Base-by-base conservation (phyloP, 2,888 invertebrate species). In the Trissolcus brochymenae region DNA sequence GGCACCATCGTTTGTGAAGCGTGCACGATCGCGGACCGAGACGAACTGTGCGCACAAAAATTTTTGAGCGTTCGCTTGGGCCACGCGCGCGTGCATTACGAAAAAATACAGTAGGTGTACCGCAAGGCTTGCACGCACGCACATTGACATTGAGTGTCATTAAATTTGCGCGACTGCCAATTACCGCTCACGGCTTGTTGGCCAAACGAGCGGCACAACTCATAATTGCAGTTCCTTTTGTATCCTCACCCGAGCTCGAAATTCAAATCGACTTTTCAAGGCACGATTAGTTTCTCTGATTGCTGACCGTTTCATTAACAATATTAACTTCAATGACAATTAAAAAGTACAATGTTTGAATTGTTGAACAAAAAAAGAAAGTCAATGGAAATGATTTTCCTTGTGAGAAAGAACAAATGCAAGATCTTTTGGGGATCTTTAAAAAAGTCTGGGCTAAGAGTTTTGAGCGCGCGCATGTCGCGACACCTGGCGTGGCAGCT, bases 401-500 rank as follows among this genome's bases (percentile, higher is more conserved):
- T 35, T 35, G 7, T 11, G 35, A 35, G 60, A 64, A 60, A 59
- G 73, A 61, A 53, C 35, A 64, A 73, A 64, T 55, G n/a, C 51
- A 76, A 66, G 67, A 67, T 64, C 66, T 54, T 71, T 71, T 17
- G 57, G 50, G 4, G 40, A 61, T 70, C 56, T 51, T 57, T 53
- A 59, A 60, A 65, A 74, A 57, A 55, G 66, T 43, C 62, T 49
- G 49, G 56, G 57, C 61, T 55, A 64, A 62, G 50, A 35, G 35
- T 35, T 35, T 41, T 53, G 65, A 16, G 19, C 11, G 50, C 46
- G 54, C 29, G n/a, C 62, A 29, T 17, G 61, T 49, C 60, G 76
- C 79, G 83, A 84, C 88, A 88, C 88, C 87, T 88, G 88, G 88
- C 83, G 81, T 81, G 83, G 87, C 88, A 88, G 88, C 87, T 87